Evolutionary conservation across 2,113 vertebrate genomes (phyloP).

Genomic region (Barnardius zonarius): DNA sequence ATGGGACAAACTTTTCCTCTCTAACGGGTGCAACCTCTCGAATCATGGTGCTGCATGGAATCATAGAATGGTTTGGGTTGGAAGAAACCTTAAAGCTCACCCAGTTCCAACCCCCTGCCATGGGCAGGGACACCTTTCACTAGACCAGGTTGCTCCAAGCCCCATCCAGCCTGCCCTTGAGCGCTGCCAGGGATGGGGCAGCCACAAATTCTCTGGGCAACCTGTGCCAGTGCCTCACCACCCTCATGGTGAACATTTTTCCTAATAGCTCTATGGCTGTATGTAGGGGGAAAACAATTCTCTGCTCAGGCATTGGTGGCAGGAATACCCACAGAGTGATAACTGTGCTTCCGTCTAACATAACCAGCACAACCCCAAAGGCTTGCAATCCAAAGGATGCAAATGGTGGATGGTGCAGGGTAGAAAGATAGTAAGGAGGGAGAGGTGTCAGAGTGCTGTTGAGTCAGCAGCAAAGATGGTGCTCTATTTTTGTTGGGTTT

Average conservation of each 20-base stretch:
- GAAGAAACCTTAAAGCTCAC: background rate
- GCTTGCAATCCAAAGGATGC: background rate
- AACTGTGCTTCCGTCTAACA: background rate
- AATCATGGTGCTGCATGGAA: background rate
- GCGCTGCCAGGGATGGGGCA: background rate
- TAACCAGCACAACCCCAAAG: background rate
- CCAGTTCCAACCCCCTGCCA: background rate
- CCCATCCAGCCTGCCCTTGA: background rate
- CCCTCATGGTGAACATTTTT: background rate
- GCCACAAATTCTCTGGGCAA: background rate
- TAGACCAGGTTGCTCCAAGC: background rate
- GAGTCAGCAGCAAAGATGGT: background rate
- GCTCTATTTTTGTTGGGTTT: background rate
- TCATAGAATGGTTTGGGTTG: background rate
- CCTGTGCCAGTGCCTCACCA: background rate
- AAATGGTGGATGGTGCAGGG: background rate
- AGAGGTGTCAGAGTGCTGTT: background rate
- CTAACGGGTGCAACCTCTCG: background rate
- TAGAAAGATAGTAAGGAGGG: background rate
- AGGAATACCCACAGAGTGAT: background rate
- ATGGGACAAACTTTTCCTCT: background rate
- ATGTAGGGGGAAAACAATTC: background rate
- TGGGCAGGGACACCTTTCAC: background rate
- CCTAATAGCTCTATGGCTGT: background rate
- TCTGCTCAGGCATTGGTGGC: background rate